These are phyloP conservation scores for Octomys mimax DNA, from an alignment of 2,797 vertebrate genomes.

Conservation along the genomic window DNA sequence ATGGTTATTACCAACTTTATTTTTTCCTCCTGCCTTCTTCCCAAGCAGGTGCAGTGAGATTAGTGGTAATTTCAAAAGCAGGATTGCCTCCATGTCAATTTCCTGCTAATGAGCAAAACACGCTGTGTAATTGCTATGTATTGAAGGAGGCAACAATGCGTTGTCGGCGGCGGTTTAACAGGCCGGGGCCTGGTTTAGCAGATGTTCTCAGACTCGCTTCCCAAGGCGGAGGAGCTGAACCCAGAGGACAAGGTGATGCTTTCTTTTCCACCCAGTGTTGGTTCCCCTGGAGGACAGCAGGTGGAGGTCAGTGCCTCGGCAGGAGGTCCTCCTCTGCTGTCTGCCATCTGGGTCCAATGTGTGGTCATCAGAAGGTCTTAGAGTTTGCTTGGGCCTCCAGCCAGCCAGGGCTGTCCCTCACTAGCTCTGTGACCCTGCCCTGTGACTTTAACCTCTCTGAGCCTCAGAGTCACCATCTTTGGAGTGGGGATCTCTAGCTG, in stretches of 20 bases:
- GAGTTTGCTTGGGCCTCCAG: not conserved
- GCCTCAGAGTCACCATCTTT: not conserved
- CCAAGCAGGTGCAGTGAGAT: constrained; percentile 79
- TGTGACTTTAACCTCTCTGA: not conserved
- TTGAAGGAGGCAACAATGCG: constrained; percentile 58
- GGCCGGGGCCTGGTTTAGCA: constrained; percentile 35
- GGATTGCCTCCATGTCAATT: constrained; percentile 75
- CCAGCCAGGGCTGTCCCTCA: not conserved
- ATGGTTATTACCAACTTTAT: constrained; percentile 67
- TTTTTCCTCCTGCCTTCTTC: constrained; percentile 10
- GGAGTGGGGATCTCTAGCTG: not conserved
- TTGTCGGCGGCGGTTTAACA: constrained; percentile 34
- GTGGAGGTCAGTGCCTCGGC: not conserved
- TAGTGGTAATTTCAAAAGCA: constrained; percentile 78
- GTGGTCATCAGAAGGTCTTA: not conserved
- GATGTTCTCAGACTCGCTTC: constrained; percentile 60
- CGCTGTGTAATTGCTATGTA: constrained; percentile 68
- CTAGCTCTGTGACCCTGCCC: not conserved
- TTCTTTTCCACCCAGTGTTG: accelerated
- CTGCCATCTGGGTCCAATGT: not conserved
- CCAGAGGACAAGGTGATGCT: accelerated
- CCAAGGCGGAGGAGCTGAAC: not conserved
- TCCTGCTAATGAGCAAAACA: constrained; percentile 78
- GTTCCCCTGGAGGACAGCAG: not conserved
- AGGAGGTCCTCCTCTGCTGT: too few species aligned